A percentile compares a stretch with the other conserved stretches of the same genome.
Evolutionary conservation across 92 coral and sea anemone species (phyloP).

Genomic region (Muricea muricata): DNA sequence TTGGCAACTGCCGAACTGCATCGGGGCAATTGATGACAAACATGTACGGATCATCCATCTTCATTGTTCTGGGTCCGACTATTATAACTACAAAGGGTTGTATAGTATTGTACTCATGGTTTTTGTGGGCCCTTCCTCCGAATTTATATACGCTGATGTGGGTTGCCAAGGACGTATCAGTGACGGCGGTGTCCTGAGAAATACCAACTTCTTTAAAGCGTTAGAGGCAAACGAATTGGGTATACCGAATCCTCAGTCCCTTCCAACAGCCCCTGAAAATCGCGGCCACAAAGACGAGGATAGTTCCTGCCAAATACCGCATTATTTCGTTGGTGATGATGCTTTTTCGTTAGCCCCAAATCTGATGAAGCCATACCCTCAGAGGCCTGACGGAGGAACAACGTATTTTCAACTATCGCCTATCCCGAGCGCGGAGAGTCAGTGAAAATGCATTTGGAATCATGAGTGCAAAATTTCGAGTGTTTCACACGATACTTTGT

Average conservation of each 20-base stretch:
- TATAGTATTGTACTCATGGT: conserved; percentile 75
- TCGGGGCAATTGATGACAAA: conserved; percentile 74
- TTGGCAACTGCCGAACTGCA: conserved; percentile 66
- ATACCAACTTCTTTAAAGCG: conserved; percentile 66
- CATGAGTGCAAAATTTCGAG: conserved; percentile 28
- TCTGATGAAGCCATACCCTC: neutral
- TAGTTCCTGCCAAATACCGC: neutral
- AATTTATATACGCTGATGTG: conserved; percentile 76
- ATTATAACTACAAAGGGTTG: conserved; percentile 61
- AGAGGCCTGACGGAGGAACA: conserved; percentile 24
- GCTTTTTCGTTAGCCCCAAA: conserved; percentile 20
- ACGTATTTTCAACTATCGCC: conserved; percentile 47
- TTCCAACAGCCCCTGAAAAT: conserved; percentile 18
- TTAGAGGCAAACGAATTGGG: conserved; percentile 12
- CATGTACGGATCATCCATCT: conserved; percentile 63
- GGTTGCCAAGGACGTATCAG: conserved; percentile 79
- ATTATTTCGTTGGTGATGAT: conserved; percentile 37
- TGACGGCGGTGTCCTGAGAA: conserved; percentile 71
- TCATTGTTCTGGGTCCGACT: conserved; percentile 50
- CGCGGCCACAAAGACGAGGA: conserved; percentile 6
- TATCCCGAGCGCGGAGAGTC: conserved; percentile 60
- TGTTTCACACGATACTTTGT: conserved; percentile 6
- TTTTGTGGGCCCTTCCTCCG: conserved; percentile 59
- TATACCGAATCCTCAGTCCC: neutral
- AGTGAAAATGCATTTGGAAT: conserved; percentile 64